These are phyloP conservation scores for Brachionus manjavacas DNA, from an alignment of 1,140 invertebrate species.

Conservation along the genomic window DNA sequence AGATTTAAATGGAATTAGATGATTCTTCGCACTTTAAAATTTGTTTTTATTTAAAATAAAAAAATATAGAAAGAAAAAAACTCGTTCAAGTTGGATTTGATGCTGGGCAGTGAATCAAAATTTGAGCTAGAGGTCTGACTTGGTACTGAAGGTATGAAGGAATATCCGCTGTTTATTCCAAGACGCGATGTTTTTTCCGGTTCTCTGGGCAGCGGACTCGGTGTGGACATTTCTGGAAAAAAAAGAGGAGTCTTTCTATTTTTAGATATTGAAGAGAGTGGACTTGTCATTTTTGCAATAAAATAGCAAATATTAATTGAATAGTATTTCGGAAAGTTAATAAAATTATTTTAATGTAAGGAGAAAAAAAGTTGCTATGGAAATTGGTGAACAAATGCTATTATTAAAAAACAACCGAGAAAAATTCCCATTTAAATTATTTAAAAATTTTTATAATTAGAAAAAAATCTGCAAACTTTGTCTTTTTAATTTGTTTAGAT, in stretches of 20 bases:
- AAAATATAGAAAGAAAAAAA: neutral
- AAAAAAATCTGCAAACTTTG: no score
- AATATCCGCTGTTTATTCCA: neutral
- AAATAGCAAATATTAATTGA: neutral
- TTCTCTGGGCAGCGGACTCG: neutral
- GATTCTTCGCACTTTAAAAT: neutral
- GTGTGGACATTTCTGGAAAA: slow-evolving; percentile 12
- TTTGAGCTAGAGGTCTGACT: neutral
- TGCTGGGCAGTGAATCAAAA: neutral
- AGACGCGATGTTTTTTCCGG: neutral
- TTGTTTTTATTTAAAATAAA: neutral
- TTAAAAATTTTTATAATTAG: no score
- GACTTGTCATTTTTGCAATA: neutral
- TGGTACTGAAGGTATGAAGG: neutral
- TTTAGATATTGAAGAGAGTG: neutral
- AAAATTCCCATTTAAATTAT: no score
- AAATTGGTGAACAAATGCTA: neutral
- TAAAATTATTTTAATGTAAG: neutral
- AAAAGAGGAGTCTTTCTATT: neutral
- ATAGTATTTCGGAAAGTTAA: neutral
- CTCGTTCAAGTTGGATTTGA: neutral
- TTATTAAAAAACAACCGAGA: neutral
- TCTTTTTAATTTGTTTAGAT: no score
- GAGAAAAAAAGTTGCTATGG: neutral
- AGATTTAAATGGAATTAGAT: neutral